phyloP scores from a whole-genome alignment of 1,140 invertebrate species.

The Hycleus phaleratus region DNA sequence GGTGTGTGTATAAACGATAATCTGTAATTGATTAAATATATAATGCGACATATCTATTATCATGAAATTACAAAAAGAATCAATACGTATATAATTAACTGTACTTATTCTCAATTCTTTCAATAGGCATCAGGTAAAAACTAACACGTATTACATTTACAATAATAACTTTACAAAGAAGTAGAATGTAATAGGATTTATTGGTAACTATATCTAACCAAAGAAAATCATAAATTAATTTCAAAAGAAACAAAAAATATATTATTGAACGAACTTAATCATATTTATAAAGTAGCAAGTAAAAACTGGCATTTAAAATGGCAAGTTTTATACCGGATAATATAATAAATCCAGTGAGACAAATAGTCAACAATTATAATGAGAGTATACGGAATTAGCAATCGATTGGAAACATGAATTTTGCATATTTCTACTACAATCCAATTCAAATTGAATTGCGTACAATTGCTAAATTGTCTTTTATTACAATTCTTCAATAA shows the following conservation, averaged over 20 bases:
- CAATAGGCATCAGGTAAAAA: slow-evolving; percentile 15
- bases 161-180: slow-evolving; percentile 7
- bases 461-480: too few species aligned
- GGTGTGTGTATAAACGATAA: slow-evolving; percentile 14
- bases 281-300: slow-evolving; percentile 22
- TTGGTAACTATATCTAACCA: slow-evolving; percentile 28
- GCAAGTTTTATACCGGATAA: slow-evolving; percentile 24
- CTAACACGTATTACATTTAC: slow-evolving; percentile 14
- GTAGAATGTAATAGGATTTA: slow-evolving; percentile 19
- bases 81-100: slow-evolving; percentile 9
- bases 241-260: too few species aligned
- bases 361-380: slow-evolving; percentile 13
- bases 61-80: slow-evolving; percentile 11
- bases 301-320: slow-evolving; percentile 36
- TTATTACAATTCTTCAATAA: too few species aligned
- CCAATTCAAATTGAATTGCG: too few species aligned
- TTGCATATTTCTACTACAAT: too few species aligned
- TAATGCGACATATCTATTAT: slow-evolving; percentile 14
- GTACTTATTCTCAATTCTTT: slow-evolving; percentile 11
- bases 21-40: slow-evolving; percentile 25
- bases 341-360: slow-evolving; percentile 20
- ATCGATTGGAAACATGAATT: too few species aligned
- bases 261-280: slow-evolving; percentile 14
- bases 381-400: too few species aligned
- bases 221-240: slow-evolving; percentile 12